A percentile compares a stretch with the other conserved stretches of the same genome.
Conservation (phyloP, 2,888 invertebrate genomes). For the Gari tellinella region DNA sequence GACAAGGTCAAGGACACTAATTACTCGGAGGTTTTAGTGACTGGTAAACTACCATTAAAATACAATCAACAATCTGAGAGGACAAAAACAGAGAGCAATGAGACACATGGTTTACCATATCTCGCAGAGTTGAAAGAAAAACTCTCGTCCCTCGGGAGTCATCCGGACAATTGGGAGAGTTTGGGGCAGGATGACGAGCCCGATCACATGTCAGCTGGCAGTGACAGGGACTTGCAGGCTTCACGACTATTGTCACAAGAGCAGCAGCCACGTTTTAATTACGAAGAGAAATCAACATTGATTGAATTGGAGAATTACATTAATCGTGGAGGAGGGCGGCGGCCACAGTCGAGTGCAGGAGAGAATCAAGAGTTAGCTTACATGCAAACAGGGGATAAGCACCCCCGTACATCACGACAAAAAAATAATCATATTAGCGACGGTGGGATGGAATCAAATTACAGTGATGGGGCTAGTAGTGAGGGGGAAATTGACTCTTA, state of each 20-base stretch:
- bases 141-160: not conserved
- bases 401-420: not conserved
- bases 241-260: not conserved
- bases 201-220: not conserved
- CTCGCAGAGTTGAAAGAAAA: constrained; percentile 17
- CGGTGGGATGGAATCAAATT: constrained; percentile 7
- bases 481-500: too few relatives aligned
- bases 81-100: not conserved
- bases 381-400: not conserved
- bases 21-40: too few relatives aligned
- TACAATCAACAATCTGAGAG: not conserved
- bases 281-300: constrained; percentile 16
- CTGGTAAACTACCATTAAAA: too few relatives aligned
- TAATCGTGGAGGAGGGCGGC: constrained; percentile 15
- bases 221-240: not conserved
- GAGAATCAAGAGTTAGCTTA: not conserved
- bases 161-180: not conserved
- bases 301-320: constrained; percentile 21
- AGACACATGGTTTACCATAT: constrained; percentile 8
- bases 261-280: not conserved
- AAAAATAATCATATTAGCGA: constrained; percentile 10
- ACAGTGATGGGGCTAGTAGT: not conserved
- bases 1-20: too few relatives aligned
- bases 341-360: not conserved
- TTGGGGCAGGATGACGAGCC: not conserved